These are phyloP conservation scores for Asbolus verrucosus DNA, from an alignment of 1,140 invertebrate genomes.

Conservation along the genomic window DNA sequence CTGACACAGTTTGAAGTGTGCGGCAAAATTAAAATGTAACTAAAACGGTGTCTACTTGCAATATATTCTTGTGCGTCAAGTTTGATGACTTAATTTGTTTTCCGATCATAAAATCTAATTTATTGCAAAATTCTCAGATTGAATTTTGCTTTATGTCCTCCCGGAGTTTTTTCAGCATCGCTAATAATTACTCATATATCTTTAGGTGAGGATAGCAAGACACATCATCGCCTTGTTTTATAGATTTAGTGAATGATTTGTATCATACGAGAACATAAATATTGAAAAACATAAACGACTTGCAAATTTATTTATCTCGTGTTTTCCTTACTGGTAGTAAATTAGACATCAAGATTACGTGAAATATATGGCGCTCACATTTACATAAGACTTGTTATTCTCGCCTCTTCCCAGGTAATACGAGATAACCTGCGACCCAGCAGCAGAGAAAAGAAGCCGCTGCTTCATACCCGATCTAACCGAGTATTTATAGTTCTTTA, in stretches of 20 bases:
- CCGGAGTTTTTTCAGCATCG: constrained; percentile 1
- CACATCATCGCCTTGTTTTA: not conserved
- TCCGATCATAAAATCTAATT: constrained; percentile 38
- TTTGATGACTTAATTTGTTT: constrained; percentile 41
- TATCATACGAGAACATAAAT: no score
- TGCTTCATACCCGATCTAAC: constrained; percentile 23
- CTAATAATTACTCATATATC: constrained; percentile 39
- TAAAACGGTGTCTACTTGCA: constrained; percentile 28
- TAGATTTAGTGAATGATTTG: constrained; percentile 5
- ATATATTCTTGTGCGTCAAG: constrained; percentile 22
- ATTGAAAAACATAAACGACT: no score
- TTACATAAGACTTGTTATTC: constrained; percentile 50
- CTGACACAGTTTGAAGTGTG: constrained; percentile 14
- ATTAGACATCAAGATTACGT: constrained; percentile 15
- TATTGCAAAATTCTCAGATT: constrained; percentile 37
- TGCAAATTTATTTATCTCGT: not conserved
- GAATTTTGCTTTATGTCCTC: constrained; percentile 29
- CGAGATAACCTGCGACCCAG: constrained; percentile 44
- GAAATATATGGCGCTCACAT: constrained; percentile 25
- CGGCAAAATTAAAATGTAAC: constrained; percentile 21
- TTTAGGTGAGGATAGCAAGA: constrained; percentile 26
- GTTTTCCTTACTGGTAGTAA: not conserved
- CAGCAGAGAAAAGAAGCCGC: constrained; percentile 25
- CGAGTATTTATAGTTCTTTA: no score
- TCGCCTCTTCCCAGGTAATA: constrained; percentile 33